phyloP scores from a whole-genome alignment of 2,888 invertebrate species.

The Pollenia griseotomentosa region DNA sequence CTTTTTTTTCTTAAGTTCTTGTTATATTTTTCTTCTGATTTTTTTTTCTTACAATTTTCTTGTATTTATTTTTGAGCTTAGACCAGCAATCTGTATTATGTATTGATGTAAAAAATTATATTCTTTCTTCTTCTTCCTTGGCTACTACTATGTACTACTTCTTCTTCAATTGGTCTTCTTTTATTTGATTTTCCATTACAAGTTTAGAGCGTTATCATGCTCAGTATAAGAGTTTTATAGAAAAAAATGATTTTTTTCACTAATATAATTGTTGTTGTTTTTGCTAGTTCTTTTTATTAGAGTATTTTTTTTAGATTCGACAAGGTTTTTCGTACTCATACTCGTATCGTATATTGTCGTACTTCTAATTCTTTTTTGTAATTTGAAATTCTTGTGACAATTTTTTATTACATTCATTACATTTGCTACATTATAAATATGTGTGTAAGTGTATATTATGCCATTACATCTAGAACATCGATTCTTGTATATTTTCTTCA shows the following conservation, averaged over 20 bases:
- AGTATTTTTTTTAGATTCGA: neutral
- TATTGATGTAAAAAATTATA: neutral
- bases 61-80: constrained; percentile 49
- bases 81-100: constrained; percentile 56
- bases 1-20: constrained; percentile 14
- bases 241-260: neutral
- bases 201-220: constrained; percentile 18
- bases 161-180: constrained; percentile 7
- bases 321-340: constrained; percentile 17
- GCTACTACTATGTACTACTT: constrained; percentile 8
- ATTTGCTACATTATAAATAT: constrained; percentile 62
- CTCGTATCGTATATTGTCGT: neutral
- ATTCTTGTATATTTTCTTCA: constrained; percentile 8
- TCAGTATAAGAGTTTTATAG: constrained; percentile 29
- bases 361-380: constrained; percentile 73
- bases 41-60: constrained; percentile 9
- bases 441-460: constrained; percentile 5
- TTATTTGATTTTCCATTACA: neutral
- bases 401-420: constrained; percentile 74
- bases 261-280: neutral
- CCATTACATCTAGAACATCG: constrained; percentile 36
- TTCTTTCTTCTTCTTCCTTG: constrained; percentile 8
- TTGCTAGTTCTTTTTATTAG: constrained; percentile 6
- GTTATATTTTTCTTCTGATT: neutral
- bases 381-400: constrained; percentile 62